Evolutionary conservation across 2,888 invertebrate species (phyloP), one percentile per base, ranked within the genome.

Genomic region (Drosophila testacea): DNA sequence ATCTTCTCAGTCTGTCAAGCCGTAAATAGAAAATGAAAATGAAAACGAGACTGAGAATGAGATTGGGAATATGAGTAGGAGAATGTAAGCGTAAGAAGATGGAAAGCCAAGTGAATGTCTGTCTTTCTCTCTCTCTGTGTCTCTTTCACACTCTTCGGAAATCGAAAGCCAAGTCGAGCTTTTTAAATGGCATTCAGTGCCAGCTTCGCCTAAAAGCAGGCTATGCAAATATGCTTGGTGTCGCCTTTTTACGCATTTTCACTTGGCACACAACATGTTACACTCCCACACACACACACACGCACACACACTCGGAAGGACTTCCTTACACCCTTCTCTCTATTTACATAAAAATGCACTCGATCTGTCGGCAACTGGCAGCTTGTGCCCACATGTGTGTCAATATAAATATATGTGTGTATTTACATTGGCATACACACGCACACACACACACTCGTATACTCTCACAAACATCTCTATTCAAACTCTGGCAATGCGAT

Each of bases 281-380:
- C 57, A 47, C 59, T 16, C 46, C 11, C 46, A 27, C 42, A 77
- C 54, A 50, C 34, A 16, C 39, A 32, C 39, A 34, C 57, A 38
- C 28, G 32, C 6, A 11, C 16, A 54, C 11, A 7, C n/a, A 59
- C 10, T 13, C 28, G 6, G 32, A 51, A 32, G 44, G 34, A 42
- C 27, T 30, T 9, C 9, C 34, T 9, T 32, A 52, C 36, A 62
- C 38, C n/a, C 44, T 48, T 36, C 41, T 39, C 32, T 48, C 39
- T 69, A 82, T 83, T 88, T 88, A 78, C 89, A 83, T 83, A 88
- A 83, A 83, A 88, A 83, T 83, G 89, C 89, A 88, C 83, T 83
- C 81, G 84, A 88, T 83, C 84, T 83, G 77, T 59, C 56, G 22
- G 42, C 54, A 62, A 42, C 52, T 62, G 66, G 52, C 61, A 52